Conservation (phyloP, 2,113 vertebrate species). For the Nothobranchius kuhntae region DNA sequence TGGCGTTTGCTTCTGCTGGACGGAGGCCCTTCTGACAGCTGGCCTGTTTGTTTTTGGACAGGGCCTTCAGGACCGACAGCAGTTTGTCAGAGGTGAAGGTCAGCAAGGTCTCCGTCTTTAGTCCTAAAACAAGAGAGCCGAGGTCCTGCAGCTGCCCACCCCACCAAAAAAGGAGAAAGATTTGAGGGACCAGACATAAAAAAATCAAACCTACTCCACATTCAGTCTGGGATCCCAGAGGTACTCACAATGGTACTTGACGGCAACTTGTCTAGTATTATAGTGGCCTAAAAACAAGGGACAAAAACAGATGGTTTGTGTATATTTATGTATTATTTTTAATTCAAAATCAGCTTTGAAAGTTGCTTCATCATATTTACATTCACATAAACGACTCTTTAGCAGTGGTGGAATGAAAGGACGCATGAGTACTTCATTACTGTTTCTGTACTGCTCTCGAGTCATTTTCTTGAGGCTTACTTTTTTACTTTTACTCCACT, state of each 20-base stretch:
- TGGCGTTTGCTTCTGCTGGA: conserved; percentile 65
- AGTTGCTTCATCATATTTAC: too few species aligned
- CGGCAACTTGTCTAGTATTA: conserved; percentile 78
- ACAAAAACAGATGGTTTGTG: background rate
- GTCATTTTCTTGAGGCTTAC: too few species aligned
- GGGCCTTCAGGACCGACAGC: conserved; percentile 61
- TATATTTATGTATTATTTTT: background rate
- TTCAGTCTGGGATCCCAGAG: conserved; percentile 7
- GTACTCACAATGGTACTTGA: conserved; percentile 69
- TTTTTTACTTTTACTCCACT: too few species aligned
- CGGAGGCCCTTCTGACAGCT: conserved; percentile 61
- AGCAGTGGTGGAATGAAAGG: too few species aligned
- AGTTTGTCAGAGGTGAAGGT: conserved; percentile 67
- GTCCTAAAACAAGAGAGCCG: conserved; percentile 71
- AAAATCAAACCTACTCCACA: background rate
- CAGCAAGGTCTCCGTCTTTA: conserved; percentile 73
- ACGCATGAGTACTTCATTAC: too few species aligned
- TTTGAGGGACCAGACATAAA: background rate
- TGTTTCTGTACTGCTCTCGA: too few species aligned
- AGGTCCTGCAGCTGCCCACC: conserved; percentile 59
- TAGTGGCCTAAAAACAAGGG: conserved; percentile 68
- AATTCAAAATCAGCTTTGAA: background rate
- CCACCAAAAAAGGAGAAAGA: background rate
- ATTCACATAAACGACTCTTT: too few species aligned
- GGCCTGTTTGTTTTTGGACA: conserved; percentile 48